Percentiles rank a stretch among this genome's conserved stretches.
phyloP scores from a whole-genome alignment of 2,113 vertebrate species.

The Cochlearius cochlearius region DNA sequence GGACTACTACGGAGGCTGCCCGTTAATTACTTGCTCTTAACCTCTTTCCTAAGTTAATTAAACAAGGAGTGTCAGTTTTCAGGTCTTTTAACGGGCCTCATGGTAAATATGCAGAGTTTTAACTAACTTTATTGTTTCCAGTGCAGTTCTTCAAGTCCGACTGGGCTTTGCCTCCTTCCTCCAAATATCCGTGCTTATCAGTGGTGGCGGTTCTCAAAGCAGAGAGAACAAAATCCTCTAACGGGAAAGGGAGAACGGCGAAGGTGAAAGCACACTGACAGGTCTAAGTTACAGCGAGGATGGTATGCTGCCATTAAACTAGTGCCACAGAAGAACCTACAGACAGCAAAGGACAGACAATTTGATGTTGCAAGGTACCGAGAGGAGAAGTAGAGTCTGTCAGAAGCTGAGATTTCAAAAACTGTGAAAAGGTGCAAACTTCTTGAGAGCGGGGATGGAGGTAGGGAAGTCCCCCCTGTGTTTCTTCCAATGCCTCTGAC shows the following conservation, averaged over 20 bases:
- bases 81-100: background rate
- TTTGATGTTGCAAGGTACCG: background rate
- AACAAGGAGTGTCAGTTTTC: background rate
- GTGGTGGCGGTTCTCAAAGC: background rate
- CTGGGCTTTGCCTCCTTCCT: background rate
- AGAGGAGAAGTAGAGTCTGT: background rate
- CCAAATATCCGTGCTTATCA: background rate
- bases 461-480: rapidly evolving
- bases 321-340: background rate
- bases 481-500: background rate
- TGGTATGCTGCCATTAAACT: background rate
- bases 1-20: background rate
- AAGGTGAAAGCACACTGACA: background rate
- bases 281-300: background rate
- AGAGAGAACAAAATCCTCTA: background rate
- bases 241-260: background rate
- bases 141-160: background rate
- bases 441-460: background rate
- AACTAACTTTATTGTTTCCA: background rate
- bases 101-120: background rate
- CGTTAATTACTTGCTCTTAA: background rate
- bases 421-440: background rate
- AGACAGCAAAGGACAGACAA: background rate
- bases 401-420: background rate
- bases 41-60: background rate